Evolutionary conservation across 2,888 invertebrate species (phyloP).

Genomic region (Nesidiocoris tenuis): DNA sequence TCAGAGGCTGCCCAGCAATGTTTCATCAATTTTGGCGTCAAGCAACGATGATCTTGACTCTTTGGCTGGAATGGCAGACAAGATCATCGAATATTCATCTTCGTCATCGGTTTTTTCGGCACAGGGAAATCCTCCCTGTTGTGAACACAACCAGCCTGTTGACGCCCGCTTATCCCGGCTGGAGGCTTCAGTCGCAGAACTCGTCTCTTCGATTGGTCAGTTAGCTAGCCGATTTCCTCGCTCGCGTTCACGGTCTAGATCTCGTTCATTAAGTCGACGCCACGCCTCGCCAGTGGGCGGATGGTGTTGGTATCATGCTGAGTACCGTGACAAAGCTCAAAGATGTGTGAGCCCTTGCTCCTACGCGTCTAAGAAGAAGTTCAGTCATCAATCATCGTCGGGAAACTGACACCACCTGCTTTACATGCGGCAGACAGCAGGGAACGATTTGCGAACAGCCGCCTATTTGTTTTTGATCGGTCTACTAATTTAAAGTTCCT

Average conservation of each 20-base stretch:
- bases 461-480: neutral
- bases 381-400: neutral
- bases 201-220: neutral
- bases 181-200: neutral
- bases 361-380: neutral
- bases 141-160: neutral
- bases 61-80: slow-evolving; percentile 31
- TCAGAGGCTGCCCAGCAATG: slow-evolving; percentile 31
- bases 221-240: neutral
- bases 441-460: neutral
- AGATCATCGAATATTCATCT: too few species aligned
- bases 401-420: neutral
- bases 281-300: neutral
- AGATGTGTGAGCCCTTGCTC: too few species aligned
- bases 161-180: neutral
- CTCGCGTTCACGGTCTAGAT: neutral
- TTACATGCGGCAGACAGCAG: neutral
- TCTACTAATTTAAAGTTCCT: slow-evolving; percentile 31
- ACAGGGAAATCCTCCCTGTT: neutral
- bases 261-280: neutral
- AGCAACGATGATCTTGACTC: slow-evolving; percentile 14
- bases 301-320: neutral
- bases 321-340: too few species aligned
- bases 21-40: slow-evolving; percentile 21
- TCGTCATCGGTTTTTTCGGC: neutral